A percentile compares a stretch with the other conserved stretches of the same genome.
Evolutionary conservation across 2,888 invertebrate genomes (phyloP).

Genomic region (Eupithecia pulchellata): DNA sequence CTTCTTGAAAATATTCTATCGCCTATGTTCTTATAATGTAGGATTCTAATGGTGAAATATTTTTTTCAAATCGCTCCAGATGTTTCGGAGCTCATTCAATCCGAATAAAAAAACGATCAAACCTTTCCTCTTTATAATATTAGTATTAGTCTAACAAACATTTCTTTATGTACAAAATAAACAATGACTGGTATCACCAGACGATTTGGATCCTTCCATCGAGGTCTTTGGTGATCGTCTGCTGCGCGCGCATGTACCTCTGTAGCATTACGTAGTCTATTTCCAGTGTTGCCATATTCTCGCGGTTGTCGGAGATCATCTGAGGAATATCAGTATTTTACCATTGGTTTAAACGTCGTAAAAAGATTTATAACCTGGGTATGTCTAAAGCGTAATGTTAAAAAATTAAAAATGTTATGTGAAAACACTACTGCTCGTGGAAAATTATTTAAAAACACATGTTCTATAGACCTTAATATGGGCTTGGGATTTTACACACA

Average conservation of each 20-base stretch:
- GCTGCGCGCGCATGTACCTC: constrained; percentile 79
- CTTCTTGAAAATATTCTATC: too few species aligned
- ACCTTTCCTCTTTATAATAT: not conserved
- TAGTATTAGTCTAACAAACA: not conserved
- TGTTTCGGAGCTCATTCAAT: too few species aligned
- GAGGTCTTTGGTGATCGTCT: constrained; percentile 77
- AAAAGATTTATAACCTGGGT: too few species aligned
- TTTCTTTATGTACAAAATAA: constrained; percentile 7
- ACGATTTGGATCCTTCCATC: constrained; percentile 85
- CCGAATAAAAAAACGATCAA: not conserved
- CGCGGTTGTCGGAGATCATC: constrained; percentile 80
- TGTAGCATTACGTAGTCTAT: constrained; percentile 85
- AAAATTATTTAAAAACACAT: too few species aligned
- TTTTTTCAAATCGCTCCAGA: too few species aligned
- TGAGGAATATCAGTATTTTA: constrained; percentile 44
- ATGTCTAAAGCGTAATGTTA: too few species aligned
- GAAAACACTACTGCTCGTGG: not conserved
- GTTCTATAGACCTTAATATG: too few species aligned
- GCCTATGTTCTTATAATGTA: too few species aligned
- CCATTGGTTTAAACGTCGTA: too few species aligned
- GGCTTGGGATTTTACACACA: too few species aligned
- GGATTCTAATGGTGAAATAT: too few species aligned
- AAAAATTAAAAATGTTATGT: too few species aligned
- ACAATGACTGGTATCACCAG: constrained; percentile 48
- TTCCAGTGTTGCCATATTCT: constrained; percentile 75